These are phyloP conservation scores for Phylloscopus whistleri DNA, from an alignment of 2,113 vertebrate species.

Conservation along the genomic window DNA sequence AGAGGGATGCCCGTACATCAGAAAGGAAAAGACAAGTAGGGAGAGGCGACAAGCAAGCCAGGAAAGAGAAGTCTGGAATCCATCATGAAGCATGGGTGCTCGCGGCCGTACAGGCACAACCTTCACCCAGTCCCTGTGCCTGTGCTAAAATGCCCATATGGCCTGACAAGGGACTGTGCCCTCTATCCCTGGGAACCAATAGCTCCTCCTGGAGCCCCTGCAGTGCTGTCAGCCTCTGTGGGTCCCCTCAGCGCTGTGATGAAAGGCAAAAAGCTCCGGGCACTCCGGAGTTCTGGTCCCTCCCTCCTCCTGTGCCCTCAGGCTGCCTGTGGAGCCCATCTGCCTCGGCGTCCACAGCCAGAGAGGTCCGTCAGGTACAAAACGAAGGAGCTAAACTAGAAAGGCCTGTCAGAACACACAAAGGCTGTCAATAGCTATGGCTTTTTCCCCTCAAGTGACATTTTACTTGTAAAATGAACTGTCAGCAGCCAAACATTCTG, in stretches of 20 bases:
- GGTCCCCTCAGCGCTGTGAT: constrained; percentile 2
- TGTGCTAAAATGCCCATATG: not conserved
- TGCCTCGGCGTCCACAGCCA: constrained; percentile 54
- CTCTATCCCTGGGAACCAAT: not conserved
- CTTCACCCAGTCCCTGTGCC: accelerated
- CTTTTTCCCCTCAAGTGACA: constrained; percentile 38
- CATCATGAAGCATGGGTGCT: accelerated
- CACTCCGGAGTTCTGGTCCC: constrained; percentile 26
- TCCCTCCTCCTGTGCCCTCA: constrained; percentile 63
- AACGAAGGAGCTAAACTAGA: constrained; percentile 33
- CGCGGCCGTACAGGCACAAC: accelerated
- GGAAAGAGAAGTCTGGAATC: not conserved
- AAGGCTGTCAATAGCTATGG: constrained; percentile 36
- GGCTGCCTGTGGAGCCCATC: constrained; percentile 69
- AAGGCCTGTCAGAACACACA: constrained; percentile 56
- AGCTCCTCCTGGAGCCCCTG: not conserved
- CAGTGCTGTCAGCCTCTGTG: not conserved
- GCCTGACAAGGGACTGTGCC: not conserved
- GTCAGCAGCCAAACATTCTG: not conserved
- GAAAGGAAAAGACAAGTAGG: not conserved
- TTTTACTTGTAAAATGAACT: constrained; percentile 33
- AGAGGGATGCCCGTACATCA: not conserved
- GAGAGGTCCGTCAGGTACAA: constrained; percentile 38
- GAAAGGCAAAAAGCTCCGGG: constrained; percentile 39
- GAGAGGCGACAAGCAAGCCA: not conserved